Evolutionary conservation across 2,797 vertebrate genomes (phyloP).

Genomic region (Squalus acanthias): DNA sequence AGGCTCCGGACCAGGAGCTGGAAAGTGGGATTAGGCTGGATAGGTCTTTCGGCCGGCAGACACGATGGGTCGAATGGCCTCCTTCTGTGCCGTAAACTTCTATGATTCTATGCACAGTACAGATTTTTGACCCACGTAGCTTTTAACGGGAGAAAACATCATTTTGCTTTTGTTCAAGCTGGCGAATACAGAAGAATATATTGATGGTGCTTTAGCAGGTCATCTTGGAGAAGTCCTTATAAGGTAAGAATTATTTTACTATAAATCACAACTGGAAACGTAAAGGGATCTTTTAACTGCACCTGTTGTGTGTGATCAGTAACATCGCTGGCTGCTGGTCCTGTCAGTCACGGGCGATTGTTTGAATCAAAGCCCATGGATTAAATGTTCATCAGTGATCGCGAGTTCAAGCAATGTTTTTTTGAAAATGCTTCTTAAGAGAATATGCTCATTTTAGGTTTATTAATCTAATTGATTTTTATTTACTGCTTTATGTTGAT

Average conservation of each 20-base stretch:
- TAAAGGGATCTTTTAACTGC: neutral
- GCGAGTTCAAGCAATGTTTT: no score
- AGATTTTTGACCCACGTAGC: neutral
- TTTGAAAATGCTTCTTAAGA: neutral
- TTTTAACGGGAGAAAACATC: neutral
- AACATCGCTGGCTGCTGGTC: neutral
- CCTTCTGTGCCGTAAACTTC: no score
- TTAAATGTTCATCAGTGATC: neutral
- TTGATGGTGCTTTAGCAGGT: constrained; percentile 88
- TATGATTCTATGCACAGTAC: no score
- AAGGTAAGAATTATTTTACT: constrained; percentile 63
- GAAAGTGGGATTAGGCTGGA: no score
- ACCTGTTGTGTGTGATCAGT: neutral
- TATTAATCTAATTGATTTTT: neutral
- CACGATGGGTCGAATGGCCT: no score
- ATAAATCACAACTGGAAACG: neutral
- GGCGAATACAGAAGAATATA: constrained; percentile 95
- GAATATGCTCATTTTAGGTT: neutral
- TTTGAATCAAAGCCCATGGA: neutral
- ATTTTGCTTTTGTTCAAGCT: constrained; percentile 59
- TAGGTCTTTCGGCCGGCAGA: no score
- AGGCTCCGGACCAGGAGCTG: no score
- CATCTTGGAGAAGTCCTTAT: constrained; percentile 94
- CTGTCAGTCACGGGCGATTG: neutral
- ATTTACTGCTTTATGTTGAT: neutral